Base-by-base conservation (phyloP, 2,888 invertebrate genomes). In the Drosophila aldrichi region DNA sequence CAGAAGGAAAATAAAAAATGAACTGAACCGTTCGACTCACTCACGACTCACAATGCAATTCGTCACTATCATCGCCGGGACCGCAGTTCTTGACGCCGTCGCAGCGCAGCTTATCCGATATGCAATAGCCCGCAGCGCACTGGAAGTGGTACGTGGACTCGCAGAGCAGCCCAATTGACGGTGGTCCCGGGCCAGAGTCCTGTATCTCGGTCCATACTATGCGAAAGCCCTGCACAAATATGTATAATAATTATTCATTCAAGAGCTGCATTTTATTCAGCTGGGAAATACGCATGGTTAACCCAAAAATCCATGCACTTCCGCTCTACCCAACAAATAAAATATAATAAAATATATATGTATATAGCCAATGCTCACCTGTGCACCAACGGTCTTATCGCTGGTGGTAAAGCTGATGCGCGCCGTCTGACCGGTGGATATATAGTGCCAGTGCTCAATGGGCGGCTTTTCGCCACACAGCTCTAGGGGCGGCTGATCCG, bases 201-300 rank as follows among this genome's bases (percentile, higher is more conserved):
- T 94, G 94, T 85, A 98, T 96, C 94, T 99, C 98, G 67, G 98
- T 98, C 98, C 98, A 99, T 59, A 97, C 95, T 54, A 98, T 96
- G 91, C 96, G 96, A 94, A 98, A 99, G 70, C 98, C 99, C 93
- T 96, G 64, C 18, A 48, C 38, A 25, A 25, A 51, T 18, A 9
- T 32, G 3, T 7, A 25, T 25, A 25, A 25, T 25, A 38, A 22
- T 9, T 32, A 20, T 46, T 41, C 44, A 57, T 55, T 16, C 43
- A 32, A 36, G 6, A 36, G 9, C 12, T 44, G 10, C 14, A 25
- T 22, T 43, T 25, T 12, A 16, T 12, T 9, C 44, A 52, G 8
- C 16, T 36, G 41, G 54, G 48, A 66, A 41, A 16, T 16, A 14
- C 20, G 16, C 10, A 48, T 48, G 48, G 48, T 16, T 40, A 40